Base-by-base conservation (phyloP, 2,888 invertebrate species). In the Ametastegia equiseti region DNA sequence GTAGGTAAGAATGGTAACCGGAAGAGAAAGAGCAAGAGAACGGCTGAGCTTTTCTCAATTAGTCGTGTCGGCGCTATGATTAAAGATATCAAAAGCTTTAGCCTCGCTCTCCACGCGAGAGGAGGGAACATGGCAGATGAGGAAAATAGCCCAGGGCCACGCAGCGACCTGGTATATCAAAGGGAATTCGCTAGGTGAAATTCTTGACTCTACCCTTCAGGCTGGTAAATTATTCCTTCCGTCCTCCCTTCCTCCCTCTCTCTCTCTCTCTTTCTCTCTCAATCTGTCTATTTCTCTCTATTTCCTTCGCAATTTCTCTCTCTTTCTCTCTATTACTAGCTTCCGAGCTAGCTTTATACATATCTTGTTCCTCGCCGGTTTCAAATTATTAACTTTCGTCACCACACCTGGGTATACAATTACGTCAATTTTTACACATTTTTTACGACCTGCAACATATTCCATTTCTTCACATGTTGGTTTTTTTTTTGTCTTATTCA, bases 121-220 rank as follows among this genome's bases (percentile, higher is more conserved):
- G n/a, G n/a, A n/a, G n/a, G n/a, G n/a, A n/a, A n/a, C n/a, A n/a
- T 36, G 60, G 23, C 78, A 60, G 78, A 78, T 78, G 78, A 78
- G 78, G 60, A 78, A 78, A 78, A 78, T 78, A 60, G 78, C 78
- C 78, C n/a, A 6, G 60, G 27, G 78, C 42, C 27, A 60, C 36
- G 19, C 45, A 54, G 19, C 45, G 50, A 71, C 45, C 71, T 71
- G 71, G 71, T 75, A 50, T 78, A 78, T 78, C 78, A 78, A 78
- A 78, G 78, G 60, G 78, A 78, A 78, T 78, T 36, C 81, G 80
- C 83, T 83, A 83, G 85, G 84, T 86, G 85, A 86, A 86, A 86
- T 86, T 86, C 86, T 86, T 85, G 85, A 85, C 86, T 86, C 83
- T 86, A 83, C 85, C 86, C 86, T 80, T 81, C 27, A 82, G 86